phyloP scores from a whole-genome alignment of 2,797 vertebrate species.

The Sebastes trivittatus region DNA sequence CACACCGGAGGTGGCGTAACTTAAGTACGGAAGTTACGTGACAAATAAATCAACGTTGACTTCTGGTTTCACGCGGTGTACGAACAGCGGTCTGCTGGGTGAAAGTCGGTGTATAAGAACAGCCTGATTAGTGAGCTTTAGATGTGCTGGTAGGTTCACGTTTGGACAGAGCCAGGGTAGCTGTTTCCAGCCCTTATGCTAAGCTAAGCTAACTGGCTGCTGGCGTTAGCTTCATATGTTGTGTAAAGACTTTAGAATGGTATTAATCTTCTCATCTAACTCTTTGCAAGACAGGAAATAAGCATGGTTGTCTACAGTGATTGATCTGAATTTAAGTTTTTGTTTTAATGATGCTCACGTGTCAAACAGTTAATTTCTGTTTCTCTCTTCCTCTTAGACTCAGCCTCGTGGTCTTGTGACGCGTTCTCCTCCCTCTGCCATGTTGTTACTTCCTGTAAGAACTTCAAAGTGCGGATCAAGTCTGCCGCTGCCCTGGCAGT shows the following conservation, averaged over 20 bases:
- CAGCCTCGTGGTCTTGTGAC: constrained; percentile 87
- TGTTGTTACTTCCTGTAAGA: constrained; percentile 93
- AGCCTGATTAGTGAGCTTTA: too few relatives aligned
- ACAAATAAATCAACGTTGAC: too few relatives aligned
- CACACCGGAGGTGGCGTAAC: too few relatives aligned
- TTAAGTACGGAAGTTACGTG: too few relatives aligned
- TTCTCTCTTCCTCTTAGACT: constrained; percentile 73
- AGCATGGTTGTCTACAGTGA: neutral
- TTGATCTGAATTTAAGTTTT: neutral
- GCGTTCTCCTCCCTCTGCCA: constrained; percentile 88
- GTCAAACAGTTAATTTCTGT: neutral
- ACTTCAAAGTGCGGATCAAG: constrained; percentile 97
- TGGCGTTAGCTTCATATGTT: neutral
- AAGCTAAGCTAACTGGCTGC: neutral
- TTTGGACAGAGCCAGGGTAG: neutral
- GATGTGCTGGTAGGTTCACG: neutral
- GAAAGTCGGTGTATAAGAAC: too few relatives aligned
- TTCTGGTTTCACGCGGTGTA: too few relatives aligned
- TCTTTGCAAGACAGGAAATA: neutral
- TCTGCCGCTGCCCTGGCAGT: constrained; percentile 91
- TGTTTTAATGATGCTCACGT: neutral
- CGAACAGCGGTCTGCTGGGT: too few relatives aligned
- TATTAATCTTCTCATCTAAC: neutral
- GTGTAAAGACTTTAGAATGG: neutral
- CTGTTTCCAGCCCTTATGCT: neutral